Base-by-base conservation (phyloP, 64 coral and sea anemone species). In the Orbicella faveolata region DNA sequence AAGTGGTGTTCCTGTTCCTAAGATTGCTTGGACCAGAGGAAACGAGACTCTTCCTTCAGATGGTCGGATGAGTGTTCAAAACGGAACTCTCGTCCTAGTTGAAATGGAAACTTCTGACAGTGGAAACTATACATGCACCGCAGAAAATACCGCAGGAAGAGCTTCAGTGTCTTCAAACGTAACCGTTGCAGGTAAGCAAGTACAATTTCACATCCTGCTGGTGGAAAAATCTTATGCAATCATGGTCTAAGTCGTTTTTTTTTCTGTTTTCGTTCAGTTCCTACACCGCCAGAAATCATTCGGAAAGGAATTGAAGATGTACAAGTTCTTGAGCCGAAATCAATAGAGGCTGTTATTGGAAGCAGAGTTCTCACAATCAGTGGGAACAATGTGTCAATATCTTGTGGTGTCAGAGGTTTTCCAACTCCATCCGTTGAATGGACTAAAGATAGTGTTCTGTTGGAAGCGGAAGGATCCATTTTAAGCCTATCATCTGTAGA, bases 1-100 rank as follows among this genome's bases (percentile, higher is more conserved):
- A 35, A 83, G 52, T 70, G 95, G 95, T 12, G 52, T 97, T 61
- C 95, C 95, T 12, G 26, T 77, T 9, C 95, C 95, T 34, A 89
- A 70, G 4, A 79, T 94, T 13, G 90, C 82, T 0, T 97, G 95
- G 95, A 91, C 61, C 7, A 84, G 77, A 59, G 87, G 83, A 11
- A 80, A 79, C 34, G 72, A 89, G 51, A 55, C 51, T 19, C 87
- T 94, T 72, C 73, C 68, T 2, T 64, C 79, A 6, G 92, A 80
- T 68, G 92, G 80, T 11, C 75, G 73, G 36, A 59, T 94, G 57
- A 52, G 7, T 30, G 67, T 89, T 30, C 72, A 34, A n/a, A 77
- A 69, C 41, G 48, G 80, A 19, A 96, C 74, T 36, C 70, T 96
- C 66, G 69, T 81, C 23, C 79, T 96, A 33, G 84, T 67, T 13